These are phyloP conservation scores for Mus spicilegus DNA, from an alignment of 2,113 vertebrate species.

Conservation along the genomic window DNA sequence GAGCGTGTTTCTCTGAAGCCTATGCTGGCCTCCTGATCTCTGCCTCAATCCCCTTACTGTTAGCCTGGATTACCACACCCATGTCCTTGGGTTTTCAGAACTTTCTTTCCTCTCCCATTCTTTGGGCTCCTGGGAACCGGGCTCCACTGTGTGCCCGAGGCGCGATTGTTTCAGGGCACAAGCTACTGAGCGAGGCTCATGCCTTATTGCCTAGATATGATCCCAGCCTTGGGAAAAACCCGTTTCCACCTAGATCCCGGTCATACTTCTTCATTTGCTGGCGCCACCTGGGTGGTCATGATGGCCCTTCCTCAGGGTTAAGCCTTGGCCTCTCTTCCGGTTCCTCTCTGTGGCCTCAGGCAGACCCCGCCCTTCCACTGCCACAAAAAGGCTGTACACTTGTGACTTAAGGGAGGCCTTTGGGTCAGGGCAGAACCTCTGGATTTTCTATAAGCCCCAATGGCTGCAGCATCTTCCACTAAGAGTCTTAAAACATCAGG, in stretches of 20 bases:
- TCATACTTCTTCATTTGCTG: not conserved
- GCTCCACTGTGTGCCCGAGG: not conserved
- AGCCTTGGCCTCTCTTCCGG: too few species aligned
- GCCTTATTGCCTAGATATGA: rapidly evolving
- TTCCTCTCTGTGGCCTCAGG: not conserved
- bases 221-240: not conserved
- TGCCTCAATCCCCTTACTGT: not conserved
- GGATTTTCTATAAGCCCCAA: not conserved
- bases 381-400: not conserved
- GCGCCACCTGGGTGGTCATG: not conserved
- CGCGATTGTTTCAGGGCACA: not conserved
- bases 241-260: not conserved
- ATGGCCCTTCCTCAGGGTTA: too few species aligned
- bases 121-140: not conserved
- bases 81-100: not conserved
- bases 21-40: not conserved
- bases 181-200: not conserved
- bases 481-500: not conserved
- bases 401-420: not conserved
- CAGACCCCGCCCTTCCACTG: not conserved
- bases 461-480: not conserved
- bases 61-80: not conserved
- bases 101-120: not conserved
- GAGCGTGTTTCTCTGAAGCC: not conserved
- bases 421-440: not conserved